These are phyloP conservation scores for Macrophya annulata DNA, from an alignment of 2,888 invertebrate genomes.

Conservation along the genomic window DNA sequence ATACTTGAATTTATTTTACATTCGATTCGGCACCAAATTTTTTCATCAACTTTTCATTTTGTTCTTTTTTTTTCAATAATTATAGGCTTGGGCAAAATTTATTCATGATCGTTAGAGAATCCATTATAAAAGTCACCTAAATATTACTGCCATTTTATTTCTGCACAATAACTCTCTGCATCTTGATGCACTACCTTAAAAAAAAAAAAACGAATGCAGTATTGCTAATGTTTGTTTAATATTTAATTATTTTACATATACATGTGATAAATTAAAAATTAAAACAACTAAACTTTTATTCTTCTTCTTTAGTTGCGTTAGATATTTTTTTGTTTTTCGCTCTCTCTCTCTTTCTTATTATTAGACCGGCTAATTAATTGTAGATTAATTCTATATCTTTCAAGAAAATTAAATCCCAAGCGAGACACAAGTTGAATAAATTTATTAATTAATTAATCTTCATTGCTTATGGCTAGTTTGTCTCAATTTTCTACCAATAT, in stretches of 20 bases:
- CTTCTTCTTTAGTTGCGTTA: neutral
- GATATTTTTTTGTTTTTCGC: neutral
- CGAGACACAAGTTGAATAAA: neutral
- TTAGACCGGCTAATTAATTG: neutral
- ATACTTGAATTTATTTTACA: conserved; percentile 14
- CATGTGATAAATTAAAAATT: neutral
- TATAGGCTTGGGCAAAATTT: neutral
- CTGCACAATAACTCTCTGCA: conserved; percentile 17
- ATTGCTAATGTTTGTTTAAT: conserved; percentile 19
- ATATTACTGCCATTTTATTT: neutral
- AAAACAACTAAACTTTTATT: neutral
- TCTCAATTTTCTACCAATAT: neutral
- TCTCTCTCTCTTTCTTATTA: too few species aligned
- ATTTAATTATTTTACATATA: neutral
- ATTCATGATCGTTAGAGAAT: neutral
- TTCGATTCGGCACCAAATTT: conserved; percentile 3
- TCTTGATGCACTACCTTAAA: conserved; percentile 9
- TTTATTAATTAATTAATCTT: neutral
- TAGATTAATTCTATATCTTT: neutral
- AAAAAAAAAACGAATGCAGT: neutral
- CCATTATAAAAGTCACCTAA: neutral
- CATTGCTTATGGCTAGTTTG: neutral
- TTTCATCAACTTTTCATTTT: neutral
- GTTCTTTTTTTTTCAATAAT: neutral
- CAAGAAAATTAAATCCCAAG: neutral